phyloP scores from a whole-genome alignment of 2,113 vertebrate species.

The Lophochroa leadbeateri region DNA sequence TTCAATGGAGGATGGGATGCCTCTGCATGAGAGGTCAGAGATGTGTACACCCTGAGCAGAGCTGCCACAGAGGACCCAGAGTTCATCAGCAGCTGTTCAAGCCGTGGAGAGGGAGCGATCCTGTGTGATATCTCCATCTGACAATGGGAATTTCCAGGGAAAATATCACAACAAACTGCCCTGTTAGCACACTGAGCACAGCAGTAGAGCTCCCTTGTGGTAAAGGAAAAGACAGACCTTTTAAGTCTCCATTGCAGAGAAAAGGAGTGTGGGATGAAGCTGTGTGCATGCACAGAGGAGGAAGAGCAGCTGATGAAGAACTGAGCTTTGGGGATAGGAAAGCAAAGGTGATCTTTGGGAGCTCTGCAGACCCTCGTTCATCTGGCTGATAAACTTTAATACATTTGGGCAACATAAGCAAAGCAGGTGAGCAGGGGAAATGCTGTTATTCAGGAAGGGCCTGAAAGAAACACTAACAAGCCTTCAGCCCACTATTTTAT shows the following conservation, averaged over 20 bases:
- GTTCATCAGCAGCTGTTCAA: not conserved
- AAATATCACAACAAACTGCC: not conserved
- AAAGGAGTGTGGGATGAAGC: not conserved
- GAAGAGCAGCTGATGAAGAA: not conserved
- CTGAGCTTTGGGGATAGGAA: not conserved
- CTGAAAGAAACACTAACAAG: not conserved
- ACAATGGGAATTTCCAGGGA: not conserved
- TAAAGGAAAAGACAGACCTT: not conserved
- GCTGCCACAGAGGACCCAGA: not conserved
- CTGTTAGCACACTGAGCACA: not conserved
- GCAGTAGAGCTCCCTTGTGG: not conserved
- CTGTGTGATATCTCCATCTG: not conserved
- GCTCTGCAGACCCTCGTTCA: not conserved
- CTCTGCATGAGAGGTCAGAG: not conserved
- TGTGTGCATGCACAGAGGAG: fast-evolving
- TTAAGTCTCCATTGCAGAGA: not conserved
- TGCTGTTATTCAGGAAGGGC: not conserved
- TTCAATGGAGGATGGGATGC: not conserved
- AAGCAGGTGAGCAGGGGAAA: not conserved
- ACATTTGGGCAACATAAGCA: not conserved
- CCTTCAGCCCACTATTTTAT: not conserved
- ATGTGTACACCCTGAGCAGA: fast-evolving
- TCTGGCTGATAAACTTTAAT: not conserved
- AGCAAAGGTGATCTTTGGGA: not conserved
- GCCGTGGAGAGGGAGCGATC: not conserved